Base-by-base conservation (phyloP, 2,888 invertebrate species). In the Scaptomyza caliginosa region DNA sequence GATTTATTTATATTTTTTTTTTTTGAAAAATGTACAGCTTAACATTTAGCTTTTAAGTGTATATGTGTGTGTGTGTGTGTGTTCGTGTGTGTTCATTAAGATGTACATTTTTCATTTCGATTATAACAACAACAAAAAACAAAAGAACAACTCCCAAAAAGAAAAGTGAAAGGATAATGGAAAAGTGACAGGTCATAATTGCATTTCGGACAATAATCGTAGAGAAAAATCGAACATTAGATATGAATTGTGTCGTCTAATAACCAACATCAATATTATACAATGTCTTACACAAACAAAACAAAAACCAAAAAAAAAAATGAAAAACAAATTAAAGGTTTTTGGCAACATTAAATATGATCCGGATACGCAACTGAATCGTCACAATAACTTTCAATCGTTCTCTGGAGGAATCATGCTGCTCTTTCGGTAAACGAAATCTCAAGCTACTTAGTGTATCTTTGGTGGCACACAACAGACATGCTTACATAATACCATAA, bases 371-470 rank as follows among this genome's bases (percentile, higher is more conserved):
- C 95, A 95, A 91, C 95, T 98, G 93, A 97, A 96, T 93, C 94
- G 97, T 90, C 97, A 98, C 94, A 98, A 97, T 94, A 97, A 98
- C 94, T 97, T 98, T 94, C 95, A 96, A 93, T 95, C 95, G 91
- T 98, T 97, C 94, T 95, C 96, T 93, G 95, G 96, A 93, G 96
- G 96, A 92, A 94, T 98, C 92, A 95, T 97, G 94, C 94, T 98
- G 91, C 95, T 97, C 90, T 97, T 97, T 94, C 96, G 97, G 97
- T 95, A 95, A 95, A 95, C 64, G 67, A 89, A 89, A 60, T 59
- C 60, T 51, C 56, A 40, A 56, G 48, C 50, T 71, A 40, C n/a
- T 32, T 49, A 45, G 42, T 52, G 39, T 72, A 70, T 64, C 52
- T 26, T 74, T 74, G 64, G 49, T 59, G 58, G 45, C 56, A 57